Conservation (phyloP, 2,797 vertebrate species). For the Danionella dracula region DNA sequence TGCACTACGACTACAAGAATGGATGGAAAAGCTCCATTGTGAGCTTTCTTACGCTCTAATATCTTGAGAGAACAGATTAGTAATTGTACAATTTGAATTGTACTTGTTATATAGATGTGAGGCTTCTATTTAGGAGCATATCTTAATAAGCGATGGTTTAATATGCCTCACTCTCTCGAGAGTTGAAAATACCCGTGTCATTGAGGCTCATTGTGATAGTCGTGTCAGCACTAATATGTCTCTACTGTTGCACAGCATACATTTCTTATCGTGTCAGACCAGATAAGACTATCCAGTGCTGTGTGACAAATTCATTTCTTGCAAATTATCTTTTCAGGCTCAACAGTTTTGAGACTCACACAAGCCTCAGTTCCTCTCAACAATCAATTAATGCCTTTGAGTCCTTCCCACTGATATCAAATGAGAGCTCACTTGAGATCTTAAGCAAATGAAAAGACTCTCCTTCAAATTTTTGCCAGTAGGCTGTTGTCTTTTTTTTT, state of each 20-base stretch:
- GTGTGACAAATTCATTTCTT: conserved; percentile 61
- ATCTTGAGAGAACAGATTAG: neutral
- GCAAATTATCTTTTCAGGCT: conserved; percentile 59
- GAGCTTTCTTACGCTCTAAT: conserved; percentile 11
- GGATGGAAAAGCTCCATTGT: neutral
- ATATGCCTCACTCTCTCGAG: conserved; percentile 33
- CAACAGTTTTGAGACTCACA: conserved; percentile 42
- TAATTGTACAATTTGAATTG: neutral
- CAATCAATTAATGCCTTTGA: conserved; percentile 63
- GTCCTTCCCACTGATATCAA: conserved; percentile 36
- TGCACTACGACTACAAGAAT: conserved; percentile 12
- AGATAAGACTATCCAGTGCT: conserved; percentile 46
- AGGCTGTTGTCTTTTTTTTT: no score
- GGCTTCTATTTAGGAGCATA: conserved; percentile 17
- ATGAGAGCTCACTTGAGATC: conserved; percentile 6
- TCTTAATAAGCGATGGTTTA: conserved; percentile 12
- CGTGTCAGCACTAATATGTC: conserved; percentile 3
- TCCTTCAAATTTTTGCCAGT: neutral
- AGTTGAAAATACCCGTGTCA: conserved; percentile 49
- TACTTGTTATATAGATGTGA: neutral
- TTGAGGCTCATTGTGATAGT: conserved; percentile 35
- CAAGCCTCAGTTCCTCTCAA: conserved; percentile 49
- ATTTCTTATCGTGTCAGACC: conserved; percentile 52
- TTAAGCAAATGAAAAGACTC: conserved; percentile 27
- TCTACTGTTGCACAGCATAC: conserved; percentile 45